Conservation (phyloP, 2,888 invertebrate genomes). For the Ommatoiulus sabulosus region DNA sequence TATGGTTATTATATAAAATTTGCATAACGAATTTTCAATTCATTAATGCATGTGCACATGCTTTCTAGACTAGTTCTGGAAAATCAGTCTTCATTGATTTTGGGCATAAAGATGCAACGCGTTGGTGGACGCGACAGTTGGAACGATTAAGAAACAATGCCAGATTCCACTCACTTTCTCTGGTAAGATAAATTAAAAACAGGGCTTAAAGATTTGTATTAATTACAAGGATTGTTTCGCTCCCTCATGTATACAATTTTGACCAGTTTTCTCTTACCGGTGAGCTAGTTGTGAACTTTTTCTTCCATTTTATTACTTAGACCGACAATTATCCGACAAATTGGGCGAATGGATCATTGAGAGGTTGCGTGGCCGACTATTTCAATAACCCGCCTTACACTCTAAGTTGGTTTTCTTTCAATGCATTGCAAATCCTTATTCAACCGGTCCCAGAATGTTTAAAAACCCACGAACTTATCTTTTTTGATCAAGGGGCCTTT, state of each 20-base stretch:
- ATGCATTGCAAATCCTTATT: not conserved
- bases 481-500: constrained; percentile 50
- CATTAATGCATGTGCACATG: not conserved
- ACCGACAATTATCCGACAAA: constrained; percentile 32
- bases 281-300: too few relatives aligned
- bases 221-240: too few relatives aligned
- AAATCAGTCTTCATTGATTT: constrained; percentile 61
- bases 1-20: not conserved
- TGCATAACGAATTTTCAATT: not conserved
- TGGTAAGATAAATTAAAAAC: constrained; percentile 59
- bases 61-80: constrained; percentile 55
- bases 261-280: too few relatives aligned
- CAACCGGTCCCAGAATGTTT: not conserved
- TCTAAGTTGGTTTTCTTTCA: constrained; percentile 61
- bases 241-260: too few relatives aligned
- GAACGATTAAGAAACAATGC: constrained; percentile 59
- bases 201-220: too few relatives aligned
- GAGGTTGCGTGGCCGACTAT: constrained; percentile 63
- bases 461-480: not conserved
- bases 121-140: constrained; percentile 61
- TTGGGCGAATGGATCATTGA: constrained; percentile 62
- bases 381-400: constrained; percentile 66
- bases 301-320: not conserved
- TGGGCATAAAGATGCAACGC: constrained; percentile 59
- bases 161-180: constrained; percentile 60